phyloP scores from a whole-genome alignment of 2,113 vertebrate species.

The Eolophus roseicapilla region DNA sequence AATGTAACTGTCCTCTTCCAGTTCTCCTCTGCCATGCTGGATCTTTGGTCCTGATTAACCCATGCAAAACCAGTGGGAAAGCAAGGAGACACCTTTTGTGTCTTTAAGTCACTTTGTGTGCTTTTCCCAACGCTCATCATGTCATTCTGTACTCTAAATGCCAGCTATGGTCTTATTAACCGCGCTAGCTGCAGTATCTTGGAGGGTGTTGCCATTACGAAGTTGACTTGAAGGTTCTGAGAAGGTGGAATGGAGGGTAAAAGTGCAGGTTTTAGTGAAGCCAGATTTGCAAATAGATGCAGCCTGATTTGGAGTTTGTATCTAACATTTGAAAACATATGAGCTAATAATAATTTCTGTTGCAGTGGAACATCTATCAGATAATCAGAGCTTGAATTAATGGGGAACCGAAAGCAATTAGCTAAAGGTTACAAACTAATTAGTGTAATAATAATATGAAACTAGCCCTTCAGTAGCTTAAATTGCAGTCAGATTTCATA shows the following conservation, averaged over 20 bases:
- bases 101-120: neutral
- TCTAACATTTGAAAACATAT: constrained; percentile 40
- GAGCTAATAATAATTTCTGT: constrained; percentile 26
- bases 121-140: neutral
- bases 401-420: constrained; percentile 58
- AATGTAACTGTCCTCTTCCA: neutral
- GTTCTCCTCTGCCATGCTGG: neutral
- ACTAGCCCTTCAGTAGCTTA: neutral
- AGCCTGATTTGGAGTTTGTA: neutral
- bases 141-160: neutral
- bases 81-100: neutral
- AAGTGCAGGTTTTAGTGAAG: neutral
- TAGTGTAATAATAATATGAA: constrained; percentile 54
- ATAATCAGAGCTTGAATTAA: constrained; percentile 54
- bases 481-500: neutral
- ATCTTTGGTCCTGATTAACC: neutral
- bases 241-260: neutral
- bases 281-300: neutral
- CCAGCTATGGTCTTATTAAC: neutral
- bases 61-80: neutral
- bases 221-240: neutral
- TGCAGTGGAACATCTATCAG: constrained; percentile 51
- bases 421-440: constrained; percentile 60
- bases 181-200: neutral
- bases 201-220: neutral